These are phyloP conservation scores for Pterobdella sp. DNA, from an alignment of 2,888 invertebrate species.

Conservation along the genomic window DNA sequence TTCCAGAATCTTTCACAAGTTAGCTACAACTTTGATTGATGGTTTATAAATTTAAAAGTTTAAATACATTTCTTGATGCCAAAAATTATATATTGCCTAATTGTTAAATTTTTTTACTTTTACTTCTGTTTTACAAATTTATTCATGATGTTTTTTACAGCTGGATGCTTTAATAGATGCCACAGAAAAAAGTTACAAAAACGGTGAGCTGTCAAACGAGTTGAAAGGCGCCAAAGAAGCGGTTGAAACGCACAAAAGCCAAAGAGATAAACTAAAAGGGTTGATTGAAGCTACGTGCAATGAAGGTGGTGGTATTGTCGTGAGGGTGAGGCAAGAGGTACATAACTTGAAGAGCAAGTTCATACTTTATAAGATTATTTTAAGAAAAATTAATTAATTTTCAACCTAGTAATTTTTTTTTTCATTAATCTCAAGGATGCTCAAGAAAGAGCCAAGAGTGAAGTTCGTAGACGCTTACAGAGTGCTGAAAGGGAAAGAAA, in stretches of 20 bases:
- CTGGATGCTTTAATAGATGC: slow-evolving; percentile 60
- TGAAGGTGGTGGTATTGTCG: slow-evolving; percentile 64
- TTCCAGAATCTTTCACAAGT: slow-evolving; percentile 63
- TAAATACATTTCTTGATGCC: background rate
- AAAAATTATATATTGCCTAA: background rate
- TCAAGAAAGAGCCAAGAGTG: slow-evolving; percentile 60
- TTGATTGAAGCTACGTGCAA: slow-evolving; percentile 58
- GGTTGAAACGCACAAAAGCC: slow-evolving; percentile 60
- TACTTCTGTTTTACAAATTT: background rate
- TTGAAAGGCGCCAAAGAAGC: slow-evolving; percentile 56
- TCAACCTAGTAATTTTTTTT: background rate
- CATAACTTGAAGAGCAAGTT: no score
- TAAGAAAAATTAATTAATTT: background rate
- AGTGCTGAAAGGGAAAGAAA: slow-evolving; percentile 59
- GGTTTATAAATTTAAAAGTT: background rate
- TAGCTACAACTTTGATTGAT: slow-evolving; percentile 33
- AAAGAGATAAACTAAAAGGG: slow-evolving; percentile 61
- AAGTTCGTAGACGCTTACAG: slow-evolving; percentile 62
- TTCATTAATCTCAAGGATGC: slow-evolving; percentile 57
- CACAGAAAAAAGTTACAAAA: slow-evolving; percentile 55
- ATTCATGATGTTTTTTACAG: slow-evolving; percentile 42
- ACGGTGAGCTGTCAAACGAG: slow-evolving; percentile 52
- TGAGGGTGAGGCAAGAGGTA: slow-evolving; percentile 63
- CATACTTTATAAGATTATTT: no score
- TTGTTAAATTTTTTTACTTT: slow-evolving; percentile 26